phyloP scores from a whole-genome alignment of 2,888 invertebrate genomes.

The Cheilosia soror region DNA sequence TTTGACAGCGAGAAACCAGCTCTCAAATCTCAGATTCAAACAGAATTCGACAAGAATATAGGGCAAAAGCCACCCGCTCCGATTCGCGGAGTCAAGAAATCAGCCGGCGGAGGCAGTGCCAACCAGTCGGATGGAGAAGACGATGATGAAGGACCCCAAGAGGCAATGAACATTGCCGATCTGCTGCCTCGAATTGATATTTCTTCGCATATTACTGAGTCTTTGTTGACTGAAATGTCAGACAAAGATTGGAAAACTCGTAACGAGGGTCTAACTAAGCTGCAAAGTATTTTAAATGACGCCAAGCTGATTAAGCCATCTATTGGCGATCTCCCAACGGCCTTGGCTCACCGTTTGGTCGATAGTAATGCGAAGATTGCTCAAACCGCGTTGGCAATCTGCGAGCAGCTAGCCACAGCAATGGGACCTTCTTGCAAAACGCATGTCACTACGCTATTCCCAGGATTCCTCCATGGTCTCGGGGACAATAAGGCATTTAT shows the following conservation, averaged over 20 bases:
- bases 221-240: conserved; percentile 90
- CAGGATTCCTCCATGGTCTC: conserved; percentile 92
- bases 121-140: conserved; percentile 77
- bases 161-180: conserved; percentile 87
- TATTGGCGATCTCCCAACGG: conserved; percentile 93
- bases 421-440: conserved; percentile 93
- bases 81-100: conserved; percentile 85
- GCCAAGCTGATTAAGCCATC: conserved; percentile 92
- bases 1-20: conserved; percentile 95
- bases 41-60: conserved; percentile 92
- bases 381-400: conserved; percentile 92
- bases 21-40: conserved; percentile 92
- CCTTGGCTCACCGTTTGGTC: conserved; percentile 89
- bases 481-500: conserved; percentile 92
- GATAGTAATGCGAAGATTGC: conserved; percentile 98
- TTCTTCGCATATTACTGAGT: conserved; percentile 91
- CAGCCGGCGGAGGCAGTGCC: conserved; percentile 72
- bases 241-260: conserved; percentile 96
- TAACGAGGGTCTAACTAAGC: conserved; percentile 84
- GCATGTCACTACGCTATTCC: conserved; percentile 92
- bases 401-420: conserved; percentile 91
- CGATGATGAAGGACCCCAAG: conserved; percentile 78
- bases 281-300: conserved; percentile 84
- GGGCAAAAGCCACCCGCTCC: conserved; percentile 92
- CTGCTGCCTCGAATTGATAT: conserved; percentile 91